phyloP scores from a whole-genome alignment of 2,797 vertebrate genomes.

The Hyperoplus immaculatus region DNA sequence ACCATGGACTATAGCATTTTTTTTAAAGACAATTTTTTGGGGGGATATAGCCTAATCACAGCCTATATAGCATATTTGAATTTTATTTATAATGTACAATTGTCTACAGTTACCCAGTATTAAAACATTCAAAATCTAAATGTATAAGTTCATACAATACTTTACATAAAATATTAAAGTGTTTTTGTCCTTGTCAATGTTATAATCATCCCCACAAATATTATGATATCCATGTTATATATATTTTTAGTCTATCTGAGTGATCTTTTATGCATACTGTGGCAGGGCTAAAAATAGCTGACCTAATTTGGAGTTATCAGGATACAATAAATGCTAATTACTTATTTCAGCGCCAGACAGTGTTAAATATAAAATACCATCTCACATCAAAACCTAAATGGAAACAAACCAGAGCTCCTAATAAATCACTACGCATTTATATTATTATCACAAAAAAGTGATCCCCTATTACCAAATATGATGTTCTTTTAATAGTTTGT shows the following conservation, averaged over 20 bases:
- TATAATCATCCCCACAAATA: constrained; percentile 11
- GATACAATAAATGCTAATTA: constrained; percentile 71
- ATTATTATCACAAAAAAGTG: constrained; percentile 22
- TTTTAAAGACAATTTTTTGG: no score
- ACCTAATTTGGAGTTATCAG: constrained; percentile 71
- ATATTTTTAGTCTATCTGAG: constrained; percentile 45
- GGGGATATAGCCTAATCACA: no score
- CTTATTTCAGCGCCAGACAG: constrained; percentile 24
- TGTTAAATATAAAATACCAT: constrained; percentile 27
- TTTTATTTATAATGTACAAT: not conserved
- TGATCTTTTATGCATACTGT: constrained; percentile 75
- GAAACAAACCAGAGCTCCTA: not conserved
- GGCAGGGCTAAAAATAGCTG: constrained; percentile 74
- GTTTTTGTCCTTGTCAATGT: not conserved
- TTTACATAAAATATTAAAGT: no score
- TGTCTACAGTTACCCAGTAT: not conserved
- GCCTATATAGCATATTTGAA: not conserved
- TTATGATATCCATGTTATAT: not conserved
- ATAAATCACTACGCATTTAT: constrained; percentile 5
- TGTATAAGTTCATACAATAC: not conserved
- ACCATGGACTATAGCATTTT: no score
- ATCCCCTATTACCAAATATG: not conserved
- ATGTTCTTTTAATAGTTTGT: not conserved
- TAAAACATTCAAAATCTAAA: not conserved
- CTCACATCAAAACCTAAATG: constrained; percentile 16